These are phyloP conservation scores for Drosophila acutilabella DNA, from an alignment of 2,888 invertebrate species.

Conservation along the genomic window DNA sequence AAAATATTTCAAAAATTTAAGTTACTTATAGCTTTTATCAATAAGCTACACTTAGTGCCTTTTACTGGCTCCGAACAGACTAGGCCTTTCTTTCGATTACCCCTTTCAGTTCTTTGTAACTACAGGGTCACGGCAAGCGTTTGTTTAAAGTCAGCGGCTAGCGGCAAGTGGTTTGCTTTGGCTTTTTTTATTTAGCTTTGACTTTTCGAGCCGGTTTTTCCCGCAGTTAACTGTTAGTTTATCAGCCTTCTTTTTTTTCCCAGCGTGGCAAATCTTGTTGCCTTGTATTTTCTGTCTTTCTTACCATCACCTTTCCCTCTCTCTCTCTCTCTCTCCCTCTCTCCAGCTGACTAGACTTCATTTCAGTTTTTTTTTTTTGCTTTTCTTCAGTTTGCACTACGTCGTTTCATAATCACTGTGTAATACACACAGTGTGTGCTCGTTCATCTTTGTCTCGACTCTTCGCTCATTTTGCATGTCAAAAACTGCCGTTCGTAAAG, in stretches of 20 bases:
- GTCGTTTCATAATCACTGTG: conserved; percentile 67
- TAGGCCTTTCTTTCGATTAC: too few relatives aligned
- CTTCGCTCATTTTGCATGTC: conserved; percentile 73
- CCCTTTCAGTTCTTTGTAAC: not conserved
- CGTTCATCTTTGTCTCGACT: conserved; percentile 46
- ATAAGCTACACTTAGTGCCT: too few relatives aligned
- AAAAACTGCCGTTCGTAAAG: conserved; percentile 37
- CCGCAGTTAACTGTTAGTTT: conserved; percentile 55
- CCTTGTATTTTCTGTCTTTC: too few relatives aligned
- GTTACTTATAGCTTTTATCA: too few relatives aligned
- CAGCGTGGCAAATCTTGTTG: conserved; percentile 53
- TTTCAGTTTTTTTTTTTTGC: conserved; percentile 24
- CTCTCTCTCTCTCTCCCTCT: conserved; percentile 10
- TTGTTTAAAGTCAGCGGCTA: conserved; percentile 30
- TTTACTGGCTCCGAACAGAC: too few relatives aligned
- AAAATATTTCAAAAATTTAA: too few relatives aligned
- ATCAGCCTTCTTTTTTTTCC: conserved; percentile 51
- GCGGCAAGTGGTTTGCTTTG: conserved; percentile 57
- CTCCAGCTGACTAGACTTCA: conserved; percentile 1
- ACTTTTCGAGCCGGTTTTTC: conserved; percentile 67
- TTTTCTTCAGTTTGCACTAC: conserved; percentile 12
- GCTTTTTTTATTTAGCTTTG: conserved; percentile 32
- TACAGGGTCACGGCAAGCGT: not conserved
- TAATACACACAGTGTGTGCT: too few relatives aligned
- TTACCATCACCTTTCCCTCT: conserved; percentile 22